A percentile compares a stretch with the other conserved stretches of the same genome.
Evolutionary conservation across 2,797 vertebrate species (phyloP).

Genomic region (Chelonia mydas): DNA sequence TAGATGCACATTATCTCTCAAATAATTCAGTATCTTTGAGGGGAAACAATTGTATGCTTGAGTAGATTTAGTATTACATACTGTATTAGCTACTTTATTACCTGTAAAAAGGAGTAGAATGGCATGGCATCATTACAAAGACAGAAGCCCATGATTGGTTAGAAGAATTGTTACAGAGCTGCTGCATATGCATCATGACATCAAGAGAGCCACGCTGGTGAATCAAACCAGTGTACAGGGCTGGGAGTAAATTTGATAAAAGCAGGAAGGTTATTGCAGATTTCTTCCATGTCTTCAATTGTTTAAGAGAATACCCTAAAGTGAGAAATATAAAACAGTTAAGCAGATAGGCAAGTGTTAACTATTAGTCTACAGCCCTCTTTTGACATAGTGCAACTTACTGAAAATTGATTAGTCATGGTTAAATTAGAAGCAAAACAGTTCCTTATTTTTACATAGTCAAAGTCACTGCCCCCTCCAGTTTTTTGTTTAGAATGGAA

Average conservation of each 20-base stretch:
- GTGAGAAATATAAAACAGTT: neutral
- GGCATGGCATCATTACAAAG: constrained; percentile 96
- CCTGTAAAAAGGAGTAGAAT: constrained; percentile 98
- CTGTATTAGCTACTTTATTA: constrained; percentile 60
- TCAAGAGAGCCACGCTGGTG: constrained; percentile 95
- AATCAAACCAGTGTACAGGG: constrained; percentile 92
- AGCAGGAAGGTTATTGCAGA: constrained; percentile 83
- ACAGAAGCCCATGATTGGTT: constrained; percentile 75
- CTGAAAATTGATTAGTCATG: neutral
- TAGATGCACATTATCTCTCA: neutral
- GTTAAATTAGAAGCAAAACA: neutral
- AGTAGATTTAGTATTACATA: neutral
- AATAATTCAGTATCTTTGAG: neutral
- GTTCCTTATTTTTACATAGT: constrained; percentile 2
- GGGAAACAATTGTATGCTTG: neutral
- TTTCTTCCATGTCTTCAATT: constrained; percentile 86
- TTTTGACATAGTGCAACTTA: neutral
- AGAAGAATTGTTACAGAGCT: constrained; percentile 78
- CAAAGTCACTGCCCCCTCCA: neutral
- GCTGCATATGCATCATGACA: constrained; percentile 88
- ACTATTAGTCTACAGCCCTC: neutral
- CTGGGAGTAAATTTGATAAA: constrained; percentile 85
- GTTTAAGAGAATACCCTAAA: constrained; percentile 88
- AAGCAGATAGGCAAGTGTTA: neutral
- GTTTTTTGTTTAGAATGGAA: neutral